Evolutionary conservation across 2,797 vertebrate genomes (phyloP).

Genomic region (Odontamblyopus lacepedii): DNA sequence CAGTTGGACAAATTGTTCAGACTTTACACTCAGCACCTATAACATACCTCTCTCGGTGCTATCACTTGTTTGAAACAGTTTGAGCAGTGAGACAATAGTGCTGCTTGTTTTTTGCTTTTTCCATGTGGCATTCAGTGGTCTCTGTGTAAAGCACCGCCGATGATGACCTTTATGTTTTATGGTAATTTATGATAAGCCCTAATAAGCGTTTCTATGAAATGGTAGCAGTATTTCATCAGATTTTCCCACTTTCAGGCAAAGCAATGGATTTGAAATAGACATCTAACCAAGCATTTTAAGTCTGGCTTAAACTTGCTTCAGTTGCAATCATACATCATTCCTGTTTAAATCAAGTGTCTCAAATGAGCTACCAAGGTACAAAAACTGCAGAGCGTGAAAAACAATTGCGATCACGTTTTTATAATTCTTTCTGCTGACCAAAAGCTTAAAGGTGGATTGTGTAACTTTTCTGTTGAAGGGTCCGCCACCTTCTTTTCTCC

Average conservation of each 20-base stretch:
- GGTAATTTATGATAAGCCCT: slow-evolving; percentile 11
- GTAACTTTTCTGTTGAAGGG: too few relatives aligned
- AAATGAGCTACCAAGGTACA: neutral
- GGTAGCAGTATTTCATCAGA: slow-evolving; percentile 1
- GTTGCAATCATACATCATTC: slow-evolving; percentile 1
- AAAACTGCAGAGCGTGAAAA: neutral
- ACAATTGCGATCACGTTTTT: neutral
- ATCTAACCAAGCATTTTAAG: slow-evolving; percentile 6
- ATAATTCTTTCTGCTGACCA: neutral
- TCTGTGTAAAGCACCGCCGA: slow-evolving; percentile 1
- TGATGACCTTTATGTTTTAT: slow-evolving; percentile 12
- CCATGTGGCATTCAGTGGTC: slow-evolving; percentile 1
- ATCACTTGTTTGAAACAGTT: slow-evolving; percentile 15
- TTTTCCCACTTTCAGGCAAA: neutral
- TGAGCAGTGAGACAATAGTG: slow-evolving; percentile 1
- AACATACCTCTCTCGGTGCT: neutral
- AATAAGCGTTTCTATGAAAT: slow-evolving; percentile 5
- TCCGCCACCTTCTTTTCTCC: too few relatives aligned
- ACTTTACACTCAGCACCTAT: slow-evolving; percentile 13
- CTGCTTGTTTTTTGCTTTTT: neutral
- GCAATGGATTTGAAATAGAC: neutral
- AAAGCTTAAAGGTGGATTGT: neutral
- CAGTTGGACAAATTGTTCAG: slow-evolving; percentile 31
- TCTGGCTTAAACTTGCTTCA: neutral
- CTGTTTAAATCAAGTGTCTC: neutral